Percentiles rank a stretch among this genome's conserved stretches.
These are phyloP conservation scores for Nibea albiflora DNA, from an alignment of 2,113 vertebrate species.

Conservation along the genomic window DNA sequence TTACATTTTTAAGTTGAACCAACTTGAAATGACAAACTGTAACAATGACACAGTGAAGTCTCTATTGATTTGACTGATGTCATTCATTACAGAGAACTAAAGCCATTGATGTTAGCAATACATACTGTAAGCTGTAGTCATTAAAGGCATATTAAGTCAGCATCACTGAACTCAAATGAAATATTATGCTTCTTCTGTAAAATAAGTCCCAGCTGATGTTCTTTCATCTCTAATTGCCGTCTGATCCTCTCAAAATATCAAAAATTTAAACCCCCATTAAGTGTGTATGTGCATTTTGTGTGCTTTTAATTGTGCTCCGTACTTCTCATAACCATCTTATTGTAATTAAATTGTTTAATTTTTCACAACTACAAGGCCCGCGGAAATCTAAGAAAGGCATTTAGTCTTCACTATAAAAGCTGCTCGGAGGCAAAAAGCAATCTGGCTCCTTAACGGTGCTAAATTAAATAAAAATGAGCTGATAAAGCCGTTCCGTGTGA, in stretches of 20 bases:
- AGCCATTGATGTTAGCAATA: neutral
- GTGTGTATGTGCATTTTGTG: neutral
- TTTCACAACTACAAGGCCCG: neutral
- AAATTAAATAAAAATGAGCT: constrained; percentile 37
- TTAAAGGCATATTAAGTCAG: neutral
- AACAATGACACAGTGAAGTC: neutral
- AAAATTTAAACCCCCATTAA: neutral
- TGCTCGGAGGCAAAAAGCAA: constrained; percentile 16
- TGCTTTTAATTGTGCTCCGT: neutral
- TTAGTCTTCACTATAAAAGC: constrained; percentile 9
- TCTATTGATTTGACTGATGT: neutral
- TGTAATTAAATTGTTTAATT: constrained; percentile 13
- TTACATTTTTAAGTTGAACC: too few species aligned
- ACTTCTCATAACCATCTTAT: constrained; percentile 1
- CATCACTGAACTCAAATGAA: neutral
- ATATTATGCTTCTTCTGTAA: neutral
- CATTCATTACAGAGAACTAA: neutral
- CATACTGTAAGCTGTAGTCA: neutral
- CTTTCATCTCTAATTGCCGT: neutral
- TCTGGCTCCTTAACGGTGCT: constrained; percentile 23
- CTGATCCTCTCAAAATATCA: neutral
- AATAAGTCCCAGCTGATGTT: neutral
- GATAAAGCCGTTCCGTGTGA: constrained; percentile 8
- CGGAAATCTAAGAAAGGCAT: neutral
- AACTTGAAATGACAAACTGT: neutral